Conservation (phyloP, 1,140 invertebrate genomes). For the Schlechtendalia chinensis region DNA sequence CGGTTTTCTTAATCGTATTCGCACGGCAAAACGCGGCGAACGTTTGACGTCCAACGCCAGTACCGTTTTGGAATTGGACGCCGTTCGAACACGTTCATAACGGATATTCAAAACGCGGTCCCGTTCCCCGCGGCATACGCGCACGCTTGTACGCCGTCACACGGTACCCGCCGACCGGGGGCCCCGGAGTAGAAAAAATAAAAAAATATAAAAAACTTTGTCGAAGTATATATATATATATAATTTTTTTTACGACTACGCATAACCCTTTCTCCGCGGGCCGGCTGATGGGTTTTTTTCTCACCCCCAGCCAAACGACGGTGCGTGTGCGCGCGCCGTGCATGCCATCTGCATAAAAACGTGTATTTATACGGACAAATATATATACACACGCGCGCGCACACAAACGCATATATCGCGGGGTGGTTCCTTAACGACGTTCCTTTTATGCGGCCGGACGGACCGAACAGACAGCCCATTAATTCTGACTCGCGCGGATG, state of each 20-base stretch:
- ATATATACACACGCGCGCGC: not conserved
- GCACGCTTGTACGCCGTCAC: too few relatives aligned
- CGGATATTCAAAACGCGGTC: too few relatives aligned
- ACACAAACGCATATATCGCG: not conserved
- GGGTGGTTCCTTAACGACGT: slow-evolving; percentile 46
- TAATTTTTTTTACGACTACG: slow-evolving; percentile 4
- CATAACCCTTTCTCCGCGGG: slow-evolving; percentile 29
- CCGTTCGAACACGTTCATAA: too few relatives aligned
- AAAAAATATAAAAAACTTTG: too few relatives aligned
- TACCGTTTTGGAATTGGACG: too few relatives aligned
- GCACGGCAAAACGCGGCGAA: too few relatives aligned
- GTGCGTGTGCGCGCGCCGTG: not conserved
- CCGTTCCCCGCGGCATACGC: too few relatives aligned
- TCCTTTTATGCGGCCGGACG: slow-evolving; percentile 43
- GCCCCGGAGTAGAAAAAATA: too few relatives aligned
- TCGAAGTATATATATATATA: too few relatives aligned
- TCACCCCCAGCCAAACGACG: slow-evolving; percentile 20
- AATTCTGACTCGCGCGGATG: slow-evolving; percentile 45
- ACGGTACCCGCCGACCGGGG: too few relatives aligned
- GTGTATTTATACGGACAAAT: slow-evolving; percentile 34
- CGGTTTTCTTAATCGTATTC: too few relatives aligned
- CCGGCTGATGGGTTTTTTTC: slow-evolving; percentile 42
- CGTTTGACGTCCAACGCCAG: too few relatives aligned
- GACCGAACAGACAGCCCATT: slow-evolving; percentile 46
- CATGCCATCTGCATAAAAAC: slow-evolving; percentile 46